Base-by-base conservation (phyloP, 2,888 invertebrate genomes). In the Diplolepis rosae region DNA sequence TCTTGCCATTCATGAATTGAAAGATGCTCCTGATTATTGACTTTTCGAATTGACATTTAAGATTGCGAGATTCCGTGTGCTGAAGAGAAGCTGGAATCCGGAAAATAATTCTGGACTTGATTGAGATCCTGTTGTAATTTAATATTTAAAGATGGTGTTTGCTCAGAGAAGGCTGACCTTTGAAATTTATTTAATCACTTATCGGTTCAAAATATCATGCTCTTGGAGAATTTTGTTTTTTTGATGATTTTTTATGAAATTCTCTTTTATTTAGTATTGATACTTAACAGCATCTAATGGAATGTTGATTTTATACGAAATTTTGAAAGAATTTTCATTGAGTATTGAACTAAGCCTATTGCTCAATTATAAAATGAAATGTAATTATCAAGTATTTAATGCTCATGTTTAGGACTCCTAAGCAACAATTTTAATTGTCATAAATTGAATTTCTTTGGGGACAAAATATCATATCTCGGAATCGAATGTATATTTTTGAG, bases 1-100 rank as follows among this genome's bases (percentile, higher is more conserved):
- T 54, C 54, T 54, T 54, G 54, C 54, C 54, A 54, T 32, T 54
- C 54, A 30, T 5, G 54, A 52, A 30, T 52, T 27, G 52, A 54
- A 32, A 30, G 54, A 54, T 54, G 54, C 54, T 54, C 54, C 54
- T 54, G 54, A 32, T 54, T 52, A 52, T 52, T 30, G 30, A 18
- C 54, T 30, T 11, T 54, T 32, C 9, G 45, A 18, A 22, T 45
- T 45, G 30, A 30, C 54, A 28, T 30, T 54, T 32, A 18, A 28
- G 54, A n/a, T 1, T 32, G 30, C 30, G 54, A 28, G 15, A 54
- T 30, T 54, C 18, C 15, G 30, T 15, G 15, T 27, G 15, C 9
- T 22, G 2, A 24, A 9, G 50, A 24, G 50, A 50, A 50, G 22
- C 22, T 50, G 30, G 30, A 30, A 45, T 18, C 9, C 9, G 18